Percentiles rank a stretch among this genome's conserved stretches.
Evolutionary conservation across 2,888 invertebrate genomes (phyloP).

Genomic region (Rugalucina vietnamica): DNA sequence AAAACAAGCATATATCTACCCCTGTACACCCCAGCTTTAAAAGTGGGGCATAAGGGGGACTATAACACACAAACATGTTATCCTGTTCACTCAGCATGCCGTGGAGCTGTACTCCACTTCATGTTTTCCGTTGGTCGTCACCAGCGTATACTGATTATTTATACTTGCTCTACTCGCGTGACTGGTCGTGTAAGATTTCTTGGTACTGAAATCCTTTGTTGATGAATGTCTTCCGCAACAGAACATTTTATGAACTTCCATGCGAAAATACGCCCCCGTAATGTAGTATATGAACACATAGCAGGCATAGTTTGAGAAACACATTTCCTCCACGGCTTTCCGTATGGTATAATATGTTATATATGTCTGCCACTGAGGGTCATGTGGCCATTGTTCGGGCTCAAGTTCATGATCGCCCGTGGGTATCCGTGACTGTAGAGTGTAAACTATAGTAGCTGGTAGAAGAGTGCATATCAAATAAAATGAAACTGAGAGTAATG

Average conservation of each 20-base stretch:
- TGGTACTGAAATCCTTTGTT: not conserved
- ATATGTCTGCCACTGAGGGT: conserved; percentile 79
- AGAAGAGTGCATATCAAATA: conserved; percentile 83
- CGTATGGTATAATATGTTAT: conserved; percentile 77
- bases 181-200: not conserved
- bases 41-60: too few species aligned
- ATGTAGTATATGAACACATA: conserved; percentile 83
- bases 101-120: conserved; percentile 33
- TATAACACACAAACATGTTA: too few species aligned
- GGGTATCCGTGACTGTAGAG: conserved; percentile 71
- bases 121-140: conserved; percentile 53
- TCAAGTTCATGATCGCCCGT: conserved; percentile 68
- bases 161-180: not conserved
- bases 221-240: conserved; percentile 48
- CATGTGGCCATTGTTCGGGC: conserved; percentile 67
- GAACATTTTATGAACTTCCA: conserved; percentile 70
- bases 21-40: too few species aligned
- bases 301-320: conserved; percentile 82
- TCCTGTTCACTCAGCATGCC: not conserved
- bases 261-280: conserved; percentile 82
- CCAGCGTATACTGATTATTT: conserved; percentile 51
- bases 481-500: conserved; percentile 82
- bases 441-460: conserved; percentile 82
- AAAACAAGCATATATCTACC: too few species aligned
- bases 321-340: conserved; percentile 78